phyloP scores from a whole-genome alignment of 37 sponge, comb jelly and placozoan genomes.

The Spongilla lacustris region DNA sequence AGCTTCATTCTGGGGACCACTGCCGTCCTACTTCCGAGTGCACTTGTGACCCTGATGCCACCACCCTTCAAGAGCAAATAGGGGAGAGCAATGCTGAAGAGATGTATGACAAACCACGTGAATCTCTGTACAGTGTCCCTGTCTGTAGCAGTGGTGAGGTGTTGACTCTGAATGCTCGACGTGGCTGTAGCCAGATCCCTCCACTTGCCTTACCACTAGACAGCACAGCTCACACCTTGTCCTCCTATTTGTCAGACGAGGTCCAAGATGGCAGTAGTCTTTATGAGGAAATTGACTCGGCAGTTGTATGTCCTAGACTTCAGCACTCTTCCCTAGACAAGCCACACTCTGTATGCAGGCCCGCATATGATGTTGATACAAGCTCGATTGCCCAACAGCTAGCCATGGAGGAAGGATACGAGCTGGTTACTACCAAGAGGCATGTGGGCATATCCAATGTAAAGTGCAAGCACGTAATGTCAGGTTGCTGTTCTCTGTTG shows the following conservation, averaged over 20 bases:
- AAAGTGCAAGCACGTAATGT: too few relatives aligned
- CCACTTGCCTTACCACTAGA: background rate
- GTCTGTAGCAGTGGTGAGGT: background rate
- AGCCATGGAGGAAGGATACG: background rate
- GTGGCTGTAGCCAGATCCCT: background rate
- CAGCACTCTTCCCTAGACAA: background rate
- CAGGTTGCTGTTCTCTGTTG: too few relatives aligned
- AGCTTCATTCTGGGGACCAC: background rate
- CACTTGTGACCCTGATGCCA: background rate
- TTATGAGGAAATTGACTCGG: background rate
- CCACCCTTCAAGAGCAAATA: background rate
- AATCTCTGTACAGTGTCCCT: background rate
- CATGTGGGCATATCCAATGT: background rate
- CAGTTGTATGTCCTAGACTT: background rate
- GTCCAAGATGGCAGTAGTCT: background rate
- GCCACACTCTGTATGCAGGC: background rate
- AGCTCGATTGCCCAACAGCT: background rate
- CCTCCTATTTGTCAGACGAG: background rate
- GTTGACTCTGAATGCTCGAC: background rate
- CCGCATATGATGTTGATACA: background rate
- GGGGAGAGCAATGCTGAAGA: background rate
- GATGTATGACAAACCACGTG: background rate
- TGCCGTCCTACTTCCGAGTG: background rate
- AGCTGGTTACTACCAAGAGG: background rate
- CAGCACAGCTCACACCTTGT: background rate